These are phyloP conservation scores for Corvus moneduloides DNA, from an alignment of 2,113 vertebrate genomes.

Conservation along the genomic window DNA sequence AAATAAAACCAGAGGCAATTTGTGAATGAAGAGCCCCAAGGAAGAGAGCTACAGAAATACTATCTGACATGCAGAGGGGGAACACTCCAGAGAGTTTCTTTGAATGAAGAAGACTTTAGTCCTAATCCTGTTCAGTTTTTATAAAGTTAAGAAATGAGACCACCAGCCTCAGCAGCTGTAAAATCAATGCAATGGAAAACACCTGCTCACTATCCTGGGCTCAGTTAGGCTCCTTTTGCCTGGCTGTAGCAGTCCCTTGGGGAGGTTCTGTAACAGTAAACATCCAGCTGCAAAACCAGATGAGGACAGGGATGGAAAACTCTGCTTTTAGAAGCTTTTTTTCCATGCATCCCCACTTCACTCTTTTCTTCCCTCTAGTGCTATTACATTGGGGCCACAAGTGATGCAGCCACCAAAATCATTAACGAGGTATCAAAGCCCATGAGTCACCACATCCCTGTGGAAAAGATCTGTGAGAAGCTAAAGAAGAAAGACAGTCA, in stretches of 20 bases:
- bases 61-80: background rate
- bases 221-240: background rate
- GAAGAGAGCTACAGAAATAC: background rate
- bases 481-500: slow-evolving; percentile 96
- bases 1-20: background rate
- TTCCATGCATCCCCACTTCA: background rate
- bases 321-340: background rate
- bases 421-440: slow-evolving; percentile 94
- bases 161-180: background rate
- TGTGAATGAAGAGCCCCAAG: background rate
- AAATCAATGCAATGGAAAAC: background rate
- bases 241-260: background rate
- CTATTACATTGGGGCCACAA: slow-evolving; percentile 95
- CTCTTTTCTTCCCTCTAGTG: slow-evolving; percentile 77
- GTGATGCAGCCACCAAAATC: slow-evolving; percentile 96
- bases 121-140: background rate
- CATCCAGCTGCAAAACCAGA: background rate
- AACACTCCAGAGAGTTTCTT: background rate
- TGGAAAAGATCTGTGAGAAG: slow-evolving; percentile 96
- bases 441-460: slow-evolving; percentile 89
- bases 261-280: background rate
- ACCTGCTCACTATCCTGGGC: background rate
- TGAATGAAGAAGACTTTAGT: background rate
- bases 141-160: background rate
- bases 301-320: background rate